Evolutionary conservation across 2,888 invertebrate genomes (phyloP), one percentile per base, ranked within the genome.

Genomic region (Ischnura elegans): DNA sequence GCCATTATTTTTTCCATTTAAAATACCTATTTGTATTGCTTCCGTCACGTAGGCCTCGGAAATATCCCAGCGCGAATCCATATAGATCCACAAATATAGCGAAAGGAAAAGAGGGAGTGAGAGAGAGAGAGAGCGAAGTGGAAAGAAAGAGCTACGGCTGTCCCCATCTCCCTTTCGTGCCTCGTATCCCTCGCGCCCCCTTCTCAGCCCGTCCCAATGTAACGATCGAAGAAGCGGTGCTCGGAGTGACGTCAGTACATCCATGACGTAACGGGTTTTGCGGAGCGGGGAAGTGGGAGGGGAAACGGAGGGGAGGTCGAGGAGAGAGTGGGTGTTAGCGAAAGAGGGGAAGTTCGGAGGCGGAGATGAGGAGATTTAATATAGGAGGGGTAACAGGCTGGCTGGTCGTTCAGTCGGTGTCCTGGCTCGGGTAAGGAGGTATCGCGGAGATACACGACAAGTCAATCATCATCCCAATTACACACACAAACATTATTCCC

Each of bases 331-430:
- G 42, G 42, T 25, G 47, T 36, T 21, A n/a, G 55, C 21, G 36
- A 55, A 43, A 61, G 61, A 90, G 46, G 25, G 66, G 66, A 45
- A 43, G 86, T 76, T 36, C 66, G 66, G 66, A 10, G 25, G 66
- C 5, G 43, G 86, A 42, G 86, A 45, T 29, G 45, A 25, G 36
- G 45, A 90, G 90, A 61, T 90, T 90, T 90, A 90, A 90, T 90
- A 90, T 90, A 90, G 90, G 90, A 90, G 90, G 90, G 90, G 90
- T 55, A 90, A 43, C 90, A 10, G 90, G 90, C 90, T 42, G 61
- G 36, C 61, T 55, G 45, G 55, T 90, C 61, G 90, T 90, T 90
- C 90, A 90, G 90, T 90, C 90, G 90, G 90, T 90, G 90, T 90
- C 61, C 90, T 90, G 90, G 90, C 61, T 61, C 90, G 90, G 90